A percentile compares a stretch with the other conserved stretches of the same genome.
Conservation (phyloP, 1,140 invertebrate genomes). For the Meteorus sp. region DNA sequence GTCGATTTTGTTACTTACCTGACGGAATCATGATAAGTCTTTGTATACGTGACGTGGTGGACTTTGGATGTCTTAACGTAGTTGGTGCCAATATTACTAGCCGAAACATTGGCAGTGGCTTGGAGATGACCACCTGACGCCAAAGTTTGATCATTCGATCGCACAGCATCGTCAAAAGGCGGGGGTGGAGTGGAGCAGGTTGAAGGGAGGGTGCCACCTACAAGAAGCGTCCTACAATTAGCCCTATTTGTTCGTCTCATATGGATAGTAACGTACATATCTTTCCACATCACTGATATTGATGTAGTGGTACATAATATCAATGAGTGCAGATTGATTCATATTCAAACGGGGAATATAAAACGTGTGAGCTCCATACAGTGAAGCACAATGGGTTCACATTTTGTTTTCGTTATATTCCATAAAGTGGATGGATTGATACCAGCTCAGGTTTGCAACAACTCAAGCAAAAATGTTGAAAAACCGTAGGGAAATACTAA, state of each 20-base stretch:
- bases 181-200: constrained; percentile 84
- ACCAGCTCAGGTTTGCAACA: too few species aligned
- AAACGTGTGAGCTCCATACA: too few species aligned
- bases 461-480: too few species aligned
- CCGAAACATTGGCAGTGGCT: constrained; percentile 39
- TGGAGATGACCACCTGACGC: constrained; percentile 53
- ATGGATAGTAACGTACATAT: constrained; percentile 1
- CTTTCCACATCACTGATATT: background rate
- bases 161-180: constrained; percentile 77
- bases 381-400: too few species aligned
- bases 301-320: too few species aligned
- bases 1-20: constrained; percentile 42
- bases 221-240: constrained; percentile 56
- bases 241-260: constrained; percentile 33
- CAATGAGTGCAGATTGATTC: too few species aligned
- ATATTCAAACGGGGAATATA: too few species aligned
- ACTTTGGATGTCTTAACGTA: constrained; percentile 50
- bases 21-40: constrained; percentile 53
- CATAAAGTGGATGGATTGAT: too few species aligned
- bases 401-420: too few species aligned
- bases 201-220: constrained; percentile 65
- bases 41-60: constrained; percentile 53
- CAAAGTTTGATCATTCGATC: constrained; percentile 59
- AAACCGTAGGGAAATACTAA: too few species aligned
- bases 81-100: constrained; percentile 42